Conservation (phyloP, 2,888 invertebrate species). For the Eumacrocentrus americanus region DNA sequence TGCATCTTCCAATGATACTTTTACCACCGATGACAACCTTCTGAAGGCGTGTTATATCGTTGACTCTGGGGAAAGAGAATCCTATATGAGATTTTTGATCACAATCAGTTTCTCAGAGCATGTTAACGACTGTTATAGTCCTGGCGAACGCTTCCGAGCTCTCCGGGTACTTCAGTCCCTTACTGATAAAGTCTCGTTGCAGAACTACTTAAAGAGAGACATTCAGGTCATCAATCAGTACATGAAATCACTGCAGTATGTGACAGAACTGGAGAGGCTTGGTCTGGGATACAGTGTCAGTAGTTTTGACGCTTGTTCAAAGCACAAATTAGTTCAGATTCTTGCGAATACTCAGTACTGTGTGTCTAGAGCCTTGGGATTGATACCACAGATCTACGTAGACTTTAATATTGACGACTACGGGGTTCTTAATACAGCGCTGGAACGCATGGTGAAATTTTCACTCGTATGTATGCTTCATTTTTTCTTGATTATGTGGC, state of each 20-base stretch:
- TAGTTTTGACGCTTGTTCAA: constrained; percentile 49
- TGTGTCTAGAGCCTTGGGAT: constrained; percentile 42
- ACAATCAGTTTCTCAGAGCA: constrained; percentile 48
- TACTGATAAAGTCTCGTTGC: constrained; percentile 45
- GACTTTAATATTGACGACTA: constrained; percentile 49
- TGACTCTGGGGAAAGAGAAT: constrained; percentile 47
- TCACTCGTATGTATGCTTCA: constrained; percentile 41
- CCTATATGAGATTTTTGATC: constrained; percentile 51
- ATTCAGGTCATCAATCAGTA: constrained; percentile 48
- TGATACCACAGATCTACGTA: constrained; percentile 49
- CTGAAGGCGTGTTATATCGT: constrained; percentile 59
- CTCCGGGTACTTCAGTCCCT: constrained; percentile 54
- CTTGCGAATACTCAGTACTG: constrained; percentile 43
- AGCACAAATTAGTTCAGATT: constrained; percentile 46
- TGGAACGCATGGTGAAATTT: constrained; percentile 47
- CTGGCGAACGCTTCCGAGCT: constrained; percentile 53
- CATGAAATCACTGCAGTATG: constrained; percentile 52
- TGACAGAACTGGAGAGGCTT: constrained; percentile 53
- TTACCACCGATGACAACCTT: constrained; percentile 22
- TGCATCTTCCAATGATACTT: neutral
- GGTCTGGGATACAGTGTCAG: constrained; percentile 52
- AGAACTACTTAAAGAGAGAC: constrained; percentile 51
- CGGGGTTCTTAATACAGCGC: constrained; percentile 43
- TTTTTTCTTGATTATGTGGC: neutral
- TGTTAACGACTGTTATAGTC: constrained; percentile 40